Evolutionary conservation across 2,888 invertebrate species (phyloP).

Genomic region (Galerucella nymphaeae): DNA sequence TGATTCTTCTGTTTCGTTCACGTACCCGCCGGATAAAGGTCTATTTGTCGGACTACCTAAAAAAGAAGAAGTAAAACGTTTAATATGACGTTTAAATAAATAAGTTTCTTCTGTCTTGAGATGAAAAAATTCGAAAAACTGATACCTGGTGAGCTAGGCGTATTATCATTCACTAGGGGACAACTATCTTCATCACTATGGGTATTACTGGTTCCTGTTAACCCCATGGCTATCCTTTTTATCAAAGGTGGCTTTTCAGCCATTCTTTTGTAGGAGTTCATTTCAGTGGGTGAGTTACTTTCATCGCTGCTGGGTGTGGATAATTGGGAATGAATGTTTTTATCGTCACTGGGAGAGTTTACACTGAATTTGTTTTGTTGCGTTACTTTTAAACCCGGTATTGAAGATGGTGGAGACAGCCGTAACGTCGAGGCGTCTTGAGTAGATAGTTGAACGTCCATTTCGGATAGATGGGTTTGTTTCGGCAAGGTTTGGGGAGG

Average conservation of each 20-base stretch:
- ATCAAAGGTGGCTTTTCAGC: constrained; percentile 84
- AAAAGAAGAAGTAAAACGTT: constrained; percentile 10
- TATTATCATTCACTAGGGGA: constrained; percentile 73
- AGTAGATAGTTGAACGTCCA: constrained; percentile 68
- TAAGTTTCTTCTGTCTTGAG: too few species aligned
- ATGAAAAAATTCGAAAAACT: too few species aligned
- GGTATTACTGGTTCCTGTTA: constrained; percentile 68
- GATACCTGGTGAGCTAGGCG: constrained; percentile 63
- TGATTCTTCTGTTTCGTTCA: constrained; percentile 80
- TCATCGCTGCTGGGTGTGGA: constrained; percentile 82
- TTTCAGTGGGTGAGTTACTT: constrained; percentile 87
- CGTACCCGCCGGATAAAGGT: constrained; percentile 78
- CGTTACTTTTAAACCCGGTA: constrained; percentile 75
- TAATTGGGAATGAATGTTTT: constrained; percentile 65
- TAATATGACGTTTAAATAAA: too few species aligned
- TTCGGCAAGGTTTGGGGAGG: constrained; percentile 44
- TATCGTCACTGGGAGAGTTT: constrained; percentile 44
- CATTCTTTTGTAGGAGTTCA: constrained; percentile 85
- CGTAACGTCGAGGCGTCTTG: constrained; percentile 66
- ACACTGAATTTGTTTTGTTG: constrained; percentile 70
- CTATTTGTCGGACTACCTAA: constrained; percentile 72
- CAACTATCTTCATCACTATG: constrained; percentile 77
- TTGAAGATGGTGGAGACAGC: constrained; percentile 71
- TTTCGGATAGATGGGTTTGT: constrained; percentile 60
- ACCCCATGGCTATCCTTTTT: constrained; percentile 81